Percentiles rank a stretch among this genome's conserved stretches.
Conservation (phyloP, 1,140 invertebrate genomes). For the Riptortus pedestris region DNA sequence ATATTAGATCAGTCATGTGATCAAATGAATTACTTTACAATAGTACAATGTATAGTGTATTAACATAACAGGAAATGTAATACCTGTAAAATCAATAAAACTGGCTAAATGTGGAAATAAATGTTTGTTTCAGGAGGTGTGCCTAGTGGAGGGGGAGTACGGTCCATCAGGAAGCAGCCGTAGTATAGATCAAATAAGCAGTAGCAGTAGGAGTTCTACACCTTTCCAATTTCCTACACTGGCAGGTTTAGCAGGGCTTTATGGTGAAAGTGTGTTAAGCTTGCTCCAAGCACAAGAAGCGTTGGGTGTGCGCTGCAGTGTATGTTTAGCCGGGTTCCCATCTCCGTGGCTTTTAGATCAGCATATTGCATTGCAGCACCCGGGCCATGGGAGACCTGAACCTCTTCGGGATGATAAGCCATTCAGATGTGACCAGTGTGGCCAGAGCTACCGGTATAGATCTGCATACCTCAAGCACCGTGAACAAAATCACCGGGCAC, state of each 20-base stretch:
- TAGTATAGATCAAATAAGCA: conserved; percentile 30
- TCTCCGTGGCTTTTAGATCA: conserved; percentile 70
- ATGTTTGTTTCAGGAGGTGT: conserved; percentile 33
- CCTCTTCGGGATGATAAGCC: conserved; percentile 63
- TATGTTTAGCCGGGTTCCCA: conserved; percentile 70
- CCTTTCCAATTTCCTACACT: conserved; percentile 39
- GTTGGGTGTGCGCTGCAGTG: conserved; percentile 59
- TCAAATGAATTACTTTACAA: too few species aligned
- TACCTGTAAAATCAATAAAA: too few species aligned
- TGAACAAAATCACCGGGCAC: conserved; percentile 75
- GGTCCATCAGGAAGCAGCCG: conserved; percentile 23
- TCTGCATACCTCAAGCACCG: conserved; percentile 79
- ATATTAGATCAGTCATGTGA: too few species aligned
- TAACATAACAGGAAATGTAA: too few species aligned
- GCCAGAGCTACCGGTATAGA: conserved; percentile 76
- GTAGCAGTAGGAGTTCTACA: conserved; percentile 39
- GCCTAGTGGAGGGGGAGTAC: conserved; percentile 32
- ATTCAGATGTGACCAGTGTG: conserved; percentile 83
- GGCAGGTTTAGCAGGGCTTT: conserved; percentile 34
- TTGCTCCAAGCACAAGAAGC: conserved; percentile 40
- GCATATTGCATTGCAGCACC: conserved; percentile 66
- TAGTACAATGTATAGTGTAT: too few species aligned
- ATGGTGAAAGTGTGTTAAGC: conserved; percentile 25
- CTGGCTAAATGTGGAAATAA: too few species aligned
- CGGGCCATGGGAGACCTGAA: conserved; percentile 36